Evolutionary conservation across 2,113 vertebrate genomes (phyloP).

Genomic region (Pandion haliaetus): DNA sequence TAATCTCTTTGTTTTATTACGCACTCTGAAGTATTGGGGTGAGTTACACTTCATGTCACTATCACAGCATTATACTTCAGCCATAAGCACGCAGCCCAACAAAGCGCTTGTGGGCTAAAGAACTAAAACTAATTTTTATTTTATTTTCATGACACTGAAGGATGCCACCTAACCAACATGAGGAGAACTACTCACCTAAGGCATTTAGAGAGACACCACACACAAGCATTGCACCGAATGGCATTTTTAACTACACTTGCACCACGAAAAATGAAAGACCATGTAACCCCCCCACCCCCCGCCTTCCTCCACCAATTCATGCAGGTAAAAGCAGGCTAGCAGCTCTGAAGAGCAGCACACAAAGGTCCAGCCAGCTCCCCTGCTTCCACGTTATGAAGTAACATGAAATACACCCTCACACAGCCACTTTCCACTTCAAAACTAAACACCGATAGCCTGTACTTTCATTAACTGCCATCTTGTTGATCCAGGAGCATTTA

Average conservation of each 20-base stretch:
- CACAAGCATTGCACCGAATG: background rate
- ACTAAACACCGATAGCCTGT: background rate
- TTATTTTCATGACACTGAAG: background rate
- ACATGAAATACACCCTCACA: background rate
- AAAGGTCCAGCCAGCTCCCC: background rate
- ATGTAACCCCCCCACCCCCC: fast-evolving
- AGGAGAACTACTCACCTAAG: background rate
- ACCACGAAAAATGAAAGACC: background rate
- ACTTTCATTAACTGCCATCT: background rate
- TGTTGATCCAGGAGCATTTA: background rate
- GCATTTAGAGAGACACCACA: background rate
- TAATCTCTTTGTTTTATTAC: background rate
- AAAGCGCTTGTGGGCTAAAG: background rate
- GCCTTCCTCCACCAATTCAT: background rate
- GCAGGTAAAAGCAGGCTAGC: background rate
- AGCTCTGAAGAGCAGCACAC: background rate
- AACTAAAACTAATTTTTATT: background rate
- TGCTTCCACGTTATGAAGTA: background rate
- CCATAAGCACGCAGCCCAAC: background rate
- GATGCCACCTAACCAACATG: background rate
- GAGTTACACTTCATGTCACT: background rate
- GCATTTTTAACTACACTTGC: background rate
- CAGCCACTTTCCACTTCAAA: background rate
- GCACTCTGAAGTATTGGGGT: fast-evolving
- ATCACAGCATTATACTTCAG: background rate